Percentiles rank a stretch among this genome's conserved stretches.
These are phyloP conservation scores for Agelastica alni DNA, from an alignment of 2,888 invertebrate genomes.

Conservation along the genomic window DNA sequence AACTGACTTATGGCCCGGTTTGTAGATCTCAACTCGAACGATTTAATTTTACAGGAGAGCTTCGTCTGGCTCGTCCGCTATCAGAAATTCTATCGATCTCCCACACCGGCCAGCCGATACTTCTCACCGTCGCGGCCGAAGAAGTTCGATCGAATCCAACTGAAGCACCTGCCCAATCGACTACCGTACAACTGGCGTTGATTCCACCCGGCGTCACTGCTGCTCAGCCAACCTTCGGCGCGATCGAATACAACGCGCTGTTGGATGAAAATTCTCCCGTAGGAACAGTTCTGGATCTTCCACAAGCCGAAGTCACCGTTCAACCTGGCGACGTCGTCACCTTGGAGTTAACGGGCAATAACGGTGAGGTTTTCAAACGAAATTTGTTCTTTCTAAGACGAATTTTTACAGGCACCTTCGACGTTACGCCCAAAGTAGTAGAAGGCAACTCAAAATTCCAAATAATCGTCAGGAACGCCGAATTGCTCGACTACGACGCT, in stretches of 20 bases:
- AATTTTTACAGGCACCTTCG: slow-evolving; percentile 66
- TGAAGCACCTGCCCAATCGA: slow-evolving; percentile 71
- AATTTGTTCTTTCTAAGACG: not conserved
- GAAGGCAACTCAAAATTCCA: slow-evolving; percentile 73
- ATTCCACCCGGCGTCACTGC: slow-evolving; percentile 58
- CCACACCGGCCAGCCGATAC: slow-evolving; percentile 80
- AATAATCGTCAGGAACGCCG: slow-evolving; percentile 81
- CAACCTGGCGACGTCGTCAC: slow-evolving; percentile 72
- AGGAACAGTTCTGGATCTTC: slow-evolving; percentile 68
- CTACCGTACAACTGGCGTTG: slow-evolving; percentile 79
- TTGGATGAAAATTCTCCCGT: slow-evolving; percentile 81
- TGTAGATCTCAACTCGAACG: too few relatives aligned
- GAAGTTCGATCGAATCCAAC: slow-evolving; percentile 73
- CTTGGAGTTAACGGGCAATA: slow-evolving; percentile 75
- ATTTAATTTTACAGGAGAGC: slow-evolving; percentile 60
- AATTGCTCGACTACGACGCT: slow-evolving; percentile 82
- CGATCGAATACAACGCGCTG: slow-evolving; percentile 69
- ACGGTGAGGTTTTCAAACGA: slow-evolving; percentile 64
- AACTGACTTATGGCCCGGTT: too few relatives aligned
- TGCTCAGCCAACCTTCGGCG: slow-evolving; percentile 49
- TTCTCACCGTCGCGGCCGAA: slow-evolving; percentile 83
- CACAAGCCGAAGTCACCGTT: slow-evolving; percentile 48
- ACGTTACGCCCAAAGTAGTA: slow-evolving; percentile 81
- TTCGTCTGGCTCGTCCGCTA: slow-evolving; percentile 71
- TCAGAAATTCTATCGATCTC: slow-evolving; percentile 80